Evolutionary conservation across 2,113 vertebrate species (phyloP), one percentile per base, ranked within the genome.

Genomic region (Gasterosteus nipponicus): DNA sequence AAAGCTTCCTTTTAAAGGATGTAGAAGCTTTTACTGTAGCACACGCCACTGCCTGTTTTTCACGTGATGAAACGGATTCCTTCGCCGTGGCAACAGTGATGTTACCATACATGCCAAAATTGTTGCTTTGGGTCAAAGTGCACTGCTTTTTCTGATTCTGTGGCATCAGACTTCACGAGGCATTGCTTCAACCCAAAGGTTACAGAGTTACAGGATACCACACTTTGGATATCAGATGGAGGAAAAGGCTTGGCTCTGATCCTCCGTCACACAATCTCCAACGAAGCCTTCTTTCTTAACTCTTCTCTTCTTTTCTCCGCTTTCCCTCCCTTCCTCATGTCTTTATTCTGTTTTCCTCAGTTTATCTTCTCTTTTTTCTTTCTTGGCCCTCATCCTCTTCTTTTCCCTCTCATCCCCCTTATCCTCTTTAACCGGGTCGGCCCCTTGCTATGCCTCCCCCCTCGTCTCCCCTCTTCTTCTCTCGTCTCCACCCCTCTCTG

Each of bases 401-500:
- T 10, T 53, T 69, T 73, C 38, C 41, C 71, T 73, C 64, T 79
- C 9, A 46, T 78, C 41, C 54, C 29, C 26, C 38, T 74, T 73
- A 73, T 82, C 80, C 16, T 73, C 61, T 73, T 86, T 77, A 72
- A 74, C 58, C 49, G 16, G 59, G 65, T 69, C 29, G 5, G 3
- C 53, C 71, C 66, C 10, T 73, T 63, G 44, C 8, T 49, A 58
- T 57, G 56, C 41, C 65, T 73, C 9, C 19, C 35, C 22, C 49
- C 11, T 29, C 53, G 4, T 56, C 49, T 53, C 63, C 66, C 49
- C 22, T 41, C 65, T n/a, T 63, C 49, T 35, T 51, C 46, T 86
- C 44, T 70, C 63, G 41, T 86, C 77, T 87, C 29, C 51, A 60
- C 74, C 77, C 19, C 41, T 78, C 63, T 15, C 31, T 81, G 85